Evolutionary conservation across 2,888 invertebrate species (phyloP).

Genomic region (Timandra comae): DNA sequence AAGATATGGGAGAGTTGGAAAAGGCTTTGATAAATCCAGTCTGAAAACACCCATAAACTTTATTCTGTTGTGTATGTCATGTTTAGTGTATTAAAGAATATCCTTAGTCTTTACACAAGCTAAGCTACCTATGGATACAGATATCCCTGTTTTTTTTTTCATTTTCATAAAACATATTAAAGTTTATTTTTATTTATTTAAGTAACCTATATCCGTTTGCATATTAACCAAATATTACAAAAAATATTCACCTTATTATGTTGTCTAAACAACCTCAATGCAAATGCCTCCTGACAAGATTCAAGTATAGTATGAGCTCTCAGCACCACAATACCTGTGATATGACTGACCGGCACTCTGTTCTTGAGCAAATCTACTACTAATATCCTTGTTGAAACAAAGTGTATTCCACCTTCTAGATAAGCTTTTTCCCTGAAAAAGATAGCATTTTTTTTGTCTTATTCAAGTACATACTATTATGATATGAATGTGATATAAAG

Average conservation of each 20-base stretch:
- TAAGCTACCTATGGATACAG: no score
- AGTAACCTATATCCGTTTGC: no score
- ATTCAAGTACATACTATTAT: no score
- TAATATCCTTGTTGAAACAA: constrained; percentile 94
- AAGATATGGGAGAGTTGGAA: constrained; percentile 91
- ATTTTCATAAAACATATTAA: no score
- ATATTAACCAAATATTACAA: neutral
- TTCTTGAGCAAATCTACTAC: constrained; percentile 97
- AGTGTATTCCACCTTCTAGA: constrained; percentile 94
- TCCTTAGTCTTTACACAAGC: no score
- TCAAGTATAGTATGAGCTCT: constrained; percentile 92
- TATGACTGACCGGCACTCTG: constrained; percentile 89
- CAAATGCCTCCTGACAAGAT: constrained; percentile 97
- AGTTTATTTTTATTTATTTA: no score
- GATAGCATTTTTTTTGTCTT: no score
- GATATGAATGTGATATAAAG: no score
- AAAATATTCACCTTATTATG: constrained; percentile 81
- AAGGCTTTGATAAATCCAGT: constrained; percentile 97
- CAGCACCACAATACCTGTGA: constrained; percentile 94
- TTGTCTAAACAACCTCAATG: constrained; percentile 92
- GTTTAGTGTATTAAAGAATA: no score
- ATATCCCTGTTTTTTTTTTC: no score
- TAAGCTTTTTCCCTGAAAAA: constrained; percentile 85
- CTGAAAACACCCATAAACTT: no score
- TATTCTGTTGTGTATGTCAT: no score